Percentiles rank a stretch among this genome's conserved stretches.
Conservation (phyloP, 2,888 invertebrate species). For the Pachydiplax longipennis region DNA sequence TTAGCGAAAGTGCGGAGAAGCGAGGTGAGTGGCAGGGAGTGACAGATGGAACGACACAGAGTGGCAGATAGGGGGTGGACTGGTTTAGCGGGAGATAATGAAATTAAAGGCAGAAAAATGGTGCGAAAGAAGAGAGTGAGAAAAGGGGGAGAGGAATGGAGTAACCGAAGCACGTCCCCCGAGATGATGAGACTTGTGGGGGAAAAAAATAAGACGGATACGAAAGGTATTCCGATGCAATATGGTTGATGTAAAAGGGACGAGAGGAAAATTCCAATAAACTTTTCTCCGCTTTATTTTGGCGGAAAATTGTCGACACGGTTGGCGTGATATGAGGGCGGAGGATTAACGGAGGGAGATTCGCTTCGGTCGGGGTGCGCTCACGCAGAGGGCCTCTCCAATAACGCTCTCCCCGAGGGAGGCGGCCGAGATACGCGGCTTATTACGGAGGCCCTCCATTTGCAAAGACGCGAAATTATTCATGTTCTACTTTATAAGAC, state of each 20-base stretch:
- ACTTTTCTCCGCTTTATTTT: not conserved
- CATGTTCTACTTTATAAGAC: too few species aligned
- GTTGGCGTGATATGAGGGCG: not conserved
- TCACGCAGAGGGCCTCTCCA: not conserved
- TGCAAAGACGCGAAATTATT: too few species aligned
- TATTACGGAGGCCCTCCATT: too few species aligned
- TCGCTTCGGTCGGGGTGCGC: not conserved
- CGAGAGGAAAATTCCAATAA: slow-evolving; percentile 28
- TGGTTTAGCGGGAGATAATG: not conserved
- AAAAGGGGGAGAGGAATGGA: not conserved
- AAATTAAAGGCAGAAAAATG: not conserved
- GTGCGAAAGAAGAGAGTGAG: not conserved
- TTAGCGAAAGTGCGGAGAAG: too few species aligned
- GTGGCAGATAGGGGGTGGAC: not conserved
- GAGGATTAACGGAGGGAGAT: not conserved
- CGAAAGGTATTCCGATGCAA: slow-evolving; percentile 26
- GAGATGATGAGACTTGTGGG: not conserved
- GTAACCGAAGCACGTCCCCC: not conserved
- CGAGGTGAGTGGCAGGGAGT: too few species aligned
- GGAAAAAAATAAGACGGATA: slow-evolving; percentile 3
- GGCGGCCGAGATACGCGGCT: too few species aligned
- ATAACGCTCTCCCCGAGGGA: too few species aligned
- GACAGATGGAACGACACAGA: not conserved
- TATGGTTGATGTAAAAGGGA: slow-evolving; percentile 27
- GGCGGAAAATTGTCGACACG: not conserved